Evolutionary conservation across 2,113 vertebrate species (phyloP), one percentile per base, ranked within the genome.

Genomic region (Patagioenas fasciata): DNA sequence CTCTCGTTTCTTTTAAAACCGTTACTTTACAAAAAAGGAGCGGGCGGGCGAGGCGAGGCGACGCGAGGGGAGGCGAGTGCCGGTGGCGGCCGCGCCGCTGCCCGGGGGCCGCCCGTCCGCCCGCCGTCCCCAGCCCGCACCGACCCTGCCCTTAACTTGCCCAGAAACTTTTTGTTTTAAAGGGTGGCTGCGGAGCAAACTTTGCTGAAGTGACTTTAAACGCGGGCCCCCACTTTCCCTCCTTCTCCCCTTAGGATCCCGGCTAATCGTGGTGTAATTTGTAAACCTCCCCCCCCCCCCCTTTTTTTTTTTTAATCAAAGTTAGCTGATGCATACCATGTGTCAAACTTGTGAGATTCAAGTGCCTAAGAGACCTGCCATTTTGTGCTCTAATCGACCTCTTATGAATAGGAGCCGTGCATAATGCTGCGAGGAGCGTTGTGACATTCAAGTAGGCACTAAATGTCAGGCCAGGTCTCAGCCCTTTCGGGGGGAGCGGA

Each of bases 371-470:
- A 98, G 98, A 98, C 98, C 98, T 99, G 99, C 99, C 99, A 99
- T 99, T 98, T 99, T 99, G 99, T 99, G 98, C 98, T 97, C 97
- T 97, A 98, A 97, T 98, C 98, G 98, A 98, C 98, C 98, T 98
- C 98, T 97, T 96, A 97, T 97, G 98, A 97, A 98, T 97, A 97
- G 97, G 97, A 96, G 93, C 97, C 96, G 85, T 85, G 97, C 97
- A 94, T 97, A 97, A 95, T 96, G 98, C 98, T 98, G 95, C 92
- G 97, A 98, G 97, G 97, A 98, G 96, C 98, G 97, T 97, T 97
- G 85, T 98, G 97, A 97, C 97, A 98, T 98, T 97, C 98, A 95
- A 95, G 96, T 96, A 92, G 96, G 96, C 97, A 95, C 94, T 96
- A 96, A 97, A 97, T 98, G 98, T 98, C 97, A 97, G 95, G 96